Evolutionary conservation across 1,140 invertebrate genomes (phyloP).

Genomic region (Marisa cornuarietis): DNA sequence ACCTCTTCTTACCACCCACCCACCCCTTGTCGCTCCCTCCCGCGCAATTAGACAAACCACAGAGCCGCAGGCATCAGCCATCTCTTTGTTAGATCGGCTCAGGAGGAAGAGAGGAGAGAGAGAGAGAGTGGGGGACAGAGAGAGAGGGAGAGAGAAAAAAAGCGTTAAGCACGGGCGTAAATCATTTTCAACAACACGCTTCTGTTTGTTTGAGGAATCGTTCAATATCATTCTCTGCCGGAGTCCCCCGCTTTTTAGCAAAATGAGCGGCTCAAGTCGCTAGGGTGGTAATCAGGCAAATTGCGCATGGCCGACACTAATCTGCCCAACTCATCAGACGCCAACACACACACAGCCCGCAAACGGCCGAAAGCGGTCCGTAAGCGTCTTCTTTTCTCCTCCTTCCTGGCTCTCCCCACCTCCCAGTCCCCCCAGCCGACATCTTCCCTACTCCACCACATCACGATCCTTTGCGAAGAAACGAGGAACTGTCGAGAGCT

Average conservation of each 20-base stretch:
- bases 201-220: constrained; percentile 15
- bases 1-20: neutral
- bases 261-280: constrained; percentile 1
- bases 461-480: neutral
- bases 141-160: neutral
- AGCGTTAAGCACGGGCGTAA: constrained; percentile 18
- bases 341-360: too few relatives aligned
- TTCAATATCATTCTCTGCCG: constrained; percentile 6
- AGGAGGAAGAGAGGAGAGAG: too few relatives aligned
- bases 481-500: too few relatives aligned
- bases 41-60: constrained; percentile 19
- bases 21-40: neutral
- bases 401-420: neutral
- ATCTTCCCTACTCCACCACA: neutral
- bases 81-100: constrained; percentile 2
- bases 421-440: neutral
- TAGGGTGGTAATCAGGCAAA: constrained; percentile 15
- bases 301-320: constrained; percentile 10
- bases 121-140: neutral
- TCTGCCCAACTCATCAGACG: neutral
- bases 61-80: constrained; percentile 2
- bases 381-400: too few relatives aligned
- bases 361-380: too few relatives aligned
- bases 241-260: neutral
- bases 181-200: constrained; percentile 17